Evolutionary conservation across 2,113 vertebrate genomes (phyloP).

Genomic region (Dendropsophus ebraccatus): DNA sequence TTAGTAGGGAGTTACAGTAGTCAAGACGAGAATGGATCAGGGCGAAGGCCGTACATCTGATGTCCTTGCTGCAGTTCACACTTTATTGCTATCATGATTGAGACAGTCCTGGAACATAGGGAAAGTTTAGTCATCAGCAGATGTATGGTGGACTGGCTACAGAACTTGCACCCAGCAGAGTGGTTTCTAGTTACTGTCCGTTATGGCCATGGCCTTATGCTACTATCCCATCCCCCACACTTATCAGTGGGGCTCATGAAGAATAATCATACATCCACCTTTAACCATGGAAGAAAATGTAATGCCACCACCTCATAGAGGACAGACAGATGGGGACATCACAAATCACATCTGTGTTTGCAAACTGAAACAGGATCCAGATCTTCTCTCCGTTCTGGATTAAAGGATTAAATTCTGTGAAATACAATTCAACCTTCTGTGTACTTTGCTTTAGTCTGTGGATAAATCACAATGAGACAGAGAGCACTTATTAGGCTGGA

Average conservation of each 20-base stretch:
- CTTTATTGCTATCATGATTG: too few species aligned
- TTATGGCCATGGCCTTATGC: too few species aligned
- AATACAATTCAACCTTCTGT: not conserved
- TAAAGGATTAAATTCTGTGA: conserved; percentile 23
- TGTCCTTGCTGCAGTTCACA: too few species aligned
- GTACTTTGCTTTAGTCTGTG: not conserved
- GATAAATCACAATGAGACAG: not conserved
- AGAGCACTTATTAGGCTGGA: not conserved
- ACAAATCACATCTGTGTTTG: conserved; percentile 1
- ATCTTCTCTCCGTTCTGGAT: not conserved
- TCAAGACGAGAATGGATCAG: too few species aligned
- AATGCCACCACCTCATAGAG: not conserved
- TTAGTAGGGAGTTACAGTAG: too few species aligned
- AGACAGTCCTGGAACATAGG: too few species aligned
- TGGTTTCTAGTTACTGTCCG: too few species aligned
- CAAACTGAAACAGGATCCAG: not conserved
- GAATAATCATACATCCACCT: not conserved
- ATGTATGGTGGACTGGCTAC: too few species aligned
- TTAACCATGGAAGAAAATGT: not conserved
- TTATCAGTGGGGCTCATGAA: not conserved
- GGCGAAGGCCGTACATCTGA: too few species aligned
- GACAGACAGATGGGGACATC: not conserved
- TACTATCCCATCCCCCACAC: too few species aligned
- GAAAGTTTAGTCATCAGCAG: too few species aligned
- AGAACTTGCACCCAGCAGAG: too few species aligned